A percentile compares a stretch with the other conserved stretches of the same genome.
These are phyloP conservation scores for Malacoctenus gilli DNA, from an alignment of 2,797 vertebrate genomes.

Conservation along the genomic window DNA sequence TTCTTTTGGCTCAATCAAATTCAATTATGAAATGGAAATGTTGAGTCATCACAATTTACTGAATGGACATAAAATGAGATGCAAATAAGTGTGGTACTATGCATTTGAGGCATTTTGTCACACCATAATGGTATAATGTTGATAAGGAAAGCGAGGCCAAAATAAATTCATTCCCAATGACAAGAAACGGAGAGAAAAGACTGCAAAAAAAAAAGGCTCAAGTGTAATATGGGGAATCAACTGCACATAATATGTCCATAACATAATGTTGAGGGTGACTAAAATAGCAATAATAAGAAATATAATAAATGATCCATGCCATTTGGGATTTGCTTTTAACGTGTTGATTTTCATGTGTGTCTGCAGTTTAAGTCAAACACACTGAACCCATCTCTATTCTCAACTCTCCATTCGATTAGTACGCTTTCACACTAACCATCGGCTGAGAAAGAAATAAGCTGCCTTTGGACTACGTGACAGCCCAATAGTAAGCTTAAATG, in stretches of 20 bases:
- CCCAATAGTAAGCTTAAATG: constrained; percentile 45
- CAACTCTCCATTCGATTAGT: constrained; percentile 30
- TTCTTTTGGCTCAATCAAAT: constrained; percentile 68
- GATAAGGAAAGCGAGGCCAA: constrained; percentile 68
- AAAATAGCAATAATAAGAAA: constrained; percentile 31
- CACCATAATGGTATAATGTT: constrained; percentile 70
- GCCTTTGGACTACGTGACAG: constrained; percentile 51
- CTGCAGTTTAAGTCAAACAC: constrained; percentile 34
- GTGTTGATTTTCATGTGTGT: constrained; percentile 28
- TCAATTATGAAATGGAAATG: constrained; percentile 78
- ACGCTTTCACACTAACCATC: constrained; percentile 29
- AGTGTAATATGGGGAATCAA: constrained; percentile 23
- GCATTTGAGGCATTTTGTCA: constrained; percentile 77
- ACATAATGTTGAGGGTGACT: constrained; percentile 3
- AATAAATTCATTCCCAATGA: constrained; percentile 59
- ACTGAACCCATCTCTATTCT: constrained; percentile 19
- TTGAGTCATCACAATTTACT: constrained; percentile 74
- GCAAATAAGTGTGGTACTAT: constrained; percentile 75
- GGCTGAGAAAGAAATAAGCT: constrained; percentile 41
- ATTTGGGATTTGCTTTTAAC: constrained; percentile 23
- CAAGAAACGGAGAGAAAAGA: constrained; percentile 38
- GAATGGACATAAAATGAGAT: constrained; percentile 76
- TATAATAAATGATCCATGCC: not conserved
- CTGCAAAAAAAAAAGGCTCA: constrained; percentile 37
- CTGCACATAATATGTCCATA: constrained; percentile 16